Evolutionary conservation across 2,888 invertebrate species (phyloP).

Genomic region (Nephrotoma flavescens): DNA sequence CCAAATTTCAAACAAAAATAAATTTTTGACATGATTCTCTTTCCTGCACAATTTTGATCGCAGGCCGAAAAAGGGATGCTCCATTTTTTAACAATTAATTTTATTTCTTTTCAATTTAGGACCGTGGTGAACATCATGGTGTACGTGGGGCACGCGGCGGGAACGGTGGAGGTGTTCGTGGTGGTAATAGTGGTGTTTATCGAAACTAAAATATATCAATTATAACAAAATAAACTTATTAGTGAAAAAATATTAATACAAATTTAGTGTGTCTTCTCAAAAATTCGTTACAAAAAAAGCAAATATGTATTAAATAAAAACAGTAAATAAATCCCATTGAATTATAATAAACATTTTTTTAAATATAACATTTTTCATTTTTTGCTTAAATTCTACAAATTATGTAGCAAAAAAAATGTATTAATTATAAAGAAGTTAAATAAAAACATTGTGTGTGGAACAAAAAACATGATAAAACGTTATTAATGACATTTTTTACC

Average conservation of each 20-base stretch:
- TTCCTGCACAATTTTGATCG: too few relatives aligned
- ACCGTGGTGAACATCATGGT: slow-evolving; percentile 11
- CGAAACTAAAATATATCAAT: slow-evolving; percentile 10
- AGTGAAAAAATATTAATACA: slow-evolving; percentile 1
- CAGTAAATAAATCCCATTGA: not conserved
- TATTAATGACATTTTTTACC: not conserved
- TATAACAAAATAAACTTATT: not conserved
- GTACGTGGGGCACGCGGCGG: slow-evolving; percentile 7
- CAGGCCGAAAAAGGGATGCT: too few relatives aligned
- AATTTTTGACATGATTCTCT: too few relatives aligned
- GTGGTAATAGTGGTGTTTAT: slow-evolving; percentile 11
- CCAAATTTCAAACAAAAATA: too few relatives aligned
- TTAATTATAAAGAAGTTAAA: not conserved
- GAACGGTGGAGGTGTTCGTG: slow-evolving; percentile 9
- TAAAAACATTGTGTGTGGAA: not conserved
- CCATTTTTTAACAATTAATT: too few relatives aligned
- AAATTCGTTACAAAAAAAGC: not conserved
- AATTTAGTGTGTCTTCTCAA: slow-evolving; percentile 5
- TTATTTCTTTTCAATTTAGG: slow-evolving; percentile 7
- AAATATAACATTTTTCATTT: not conserved
- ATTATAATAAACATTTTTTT: not conserved
- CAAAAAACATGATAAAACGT: not conserved
- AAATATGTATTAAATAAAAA: not conserved
- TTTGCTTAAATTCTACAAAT: not conserved
- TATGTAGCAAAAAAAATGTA: not conserved